Conservation (phyloP, 1,140 invertebrate species). For the Camponotus floridanus region DNA sequence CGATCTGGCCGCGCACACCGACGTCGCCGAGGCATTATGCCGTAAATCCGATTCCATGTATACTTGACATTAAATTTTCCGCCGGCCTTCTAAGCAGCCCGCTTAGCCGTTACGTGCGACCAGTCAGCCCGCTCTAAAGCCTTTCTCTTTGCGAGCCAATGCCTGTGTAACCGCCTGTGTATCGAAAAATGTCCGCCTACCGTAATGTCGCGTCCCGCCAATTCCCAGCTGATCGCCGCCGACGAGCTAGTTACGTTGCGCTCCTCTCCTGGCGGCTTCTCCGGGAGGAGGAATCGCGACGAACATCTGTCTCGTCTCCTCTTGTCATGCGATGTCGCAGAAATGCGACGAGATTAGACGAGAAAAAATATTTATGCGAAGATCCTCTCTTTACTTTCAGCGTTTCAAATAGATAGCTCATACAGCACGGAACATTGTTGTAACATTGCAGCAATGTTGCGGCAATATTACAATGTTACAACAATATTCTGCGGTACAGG, state of each 20-base stretch:
- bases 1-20: constrained; percentile 40
- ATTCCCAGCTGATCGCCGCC: constrained; percentile 45
- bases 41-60: constrained; percentile 73
- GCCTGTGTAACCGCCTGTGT: constrained; percentile 42
- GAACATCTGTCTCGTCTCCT: background rate
- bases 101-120: constrained; percentile 57
- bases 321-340: constrained; percentile 30
- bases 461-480: too few species aligned
- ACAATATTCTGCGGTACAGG: too few species aligned
- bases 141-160: constrained; percentile 75
- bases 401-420: too few species aligned
- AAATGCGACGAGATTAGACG: constrained; percentile 21
- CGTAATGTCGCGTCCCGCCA: constrained; percentile 47
- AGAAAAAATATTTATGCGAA: background rate
- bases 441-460: too few species aligned
- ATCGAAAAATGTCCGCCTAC: constrained; percentile 72
- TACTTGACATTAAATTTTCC: constrained; percentile 80
- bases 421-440: too few species aligned
- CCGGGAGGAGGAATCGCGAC: constrained; percentile 32
- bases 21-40: constrained; percentile 59
- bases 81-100: constrained; percentile 74
- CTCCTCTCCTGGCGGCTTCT: constrained; percentile 5
- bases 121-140: constrained; percentile 58
- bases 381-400: too few species aligned
- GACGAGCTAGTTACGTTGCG: constrained; percentile 42